These are phyloP conservation scores for Protobothrops mucrosquamatus DNA, from an alignment of 2,113 vertebrate species.

Conservation along the genomic window DNA sequence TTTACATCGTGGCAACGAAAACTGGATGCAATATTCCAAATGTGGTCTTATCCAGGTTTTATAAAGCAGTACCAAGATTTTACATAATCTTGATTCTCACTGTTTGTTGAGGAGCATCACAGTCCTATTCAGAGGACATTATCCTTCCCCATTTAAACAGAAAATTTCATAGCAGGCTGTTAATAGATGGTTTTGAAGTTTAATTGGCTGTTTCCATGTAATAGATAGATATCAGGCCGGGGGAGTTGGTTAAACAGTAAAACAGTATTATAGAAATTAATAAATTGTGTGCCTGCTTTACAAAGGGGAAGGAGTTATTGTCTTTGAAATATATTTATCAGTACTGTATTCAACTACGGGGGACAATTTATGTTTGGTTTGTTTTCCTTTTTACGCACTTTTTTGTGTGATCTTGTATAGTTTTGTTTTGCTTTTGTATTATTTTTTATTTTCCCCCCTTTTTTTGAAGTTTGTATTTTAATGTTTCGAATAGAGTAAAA, in stretches of 20 bases:
- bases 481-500: background rate
- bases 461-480: background rate
- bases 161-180: no score
- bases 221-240: no score
- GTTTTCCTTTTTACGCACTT: background rate
- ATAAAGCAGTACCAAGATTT: no score
- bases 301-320: background rate
- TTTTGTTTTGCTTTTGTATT: background rate
- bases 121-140: no score
- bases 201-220: no score
- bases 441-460: background rate
- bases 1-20: background rate
- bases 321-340: background rate
- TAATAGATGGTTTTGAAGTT: no score
- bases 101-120: no score
- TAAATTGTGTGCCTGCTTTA: background rate
- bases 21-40: background rate
- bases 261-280: no score
- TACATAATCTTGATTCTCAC: no score
- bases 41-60: no score
- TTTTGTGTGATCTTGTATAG: background rate
- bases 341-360: background rate
- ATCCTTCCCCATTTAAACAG: no score
- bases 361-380: background rate
- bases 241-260: no score